Base-by-base conservation (phyloP, 2,113 vertebrate species). In the Peromyscus leucopus region DNA sequence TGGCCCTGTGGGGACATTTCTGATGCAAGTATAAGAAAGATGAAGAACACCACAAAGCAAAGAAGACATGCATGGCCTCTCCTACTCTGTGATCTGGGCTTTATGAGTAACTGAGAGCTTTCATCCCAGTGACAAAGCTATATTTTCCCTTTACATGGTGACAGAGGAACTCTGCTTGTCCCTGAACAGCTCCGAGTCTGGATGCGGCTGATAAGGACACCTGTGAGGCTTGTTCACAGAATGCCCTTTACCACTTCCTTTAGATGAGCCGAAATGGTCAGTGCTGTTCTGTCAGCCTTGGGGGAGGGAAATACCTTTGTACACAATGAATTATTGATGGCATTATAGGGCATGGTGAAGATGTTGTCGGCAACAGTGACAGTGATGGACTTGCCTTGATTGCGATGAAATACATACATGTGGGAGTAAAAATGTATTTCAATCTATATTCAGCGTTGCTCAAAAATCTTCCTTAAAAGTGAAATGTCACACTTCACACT, bases 401-500 rank as follows among this genome's bases (percentile, higher is more conserved):
- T 91, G 21, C 83, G 80, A 94, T 74, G 31, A 91, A 67, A 39
- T 48, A 8, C 31, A 15, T 51, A 3, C 61, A 3, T 36, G 13
- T 46, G 42, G 5, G 1, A 15, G 42, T 11, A 26, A 7, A 31
- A 88, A 86, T 67, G 80, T 19, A 71, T 92, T 94, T 90, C 42
- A 90, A 85, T 80, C 92, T 61, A 59, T 79, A 69, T 96, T 92
- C 5, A 76, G 15, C 57, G 21, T 92, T 80, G 48, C 83, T 46
- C 42, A 88, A 90, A 90, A 15, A 19, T 76, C 48, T 89, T 93
- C 9, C 39, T 78, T 78, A 48, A 91, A 95, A 95, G 91, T 82
- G 1, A 90, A 33, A 82, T 19, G 36, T 12, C 55, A 85, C 9
- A 57, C 57, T 96, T 94, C 4, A 71, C 1, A 22, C 15, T 79